Base-by-base conservation (phyloP, 1,140 invertebrate species). In the Gonioctena quinquepunctata region DNA sequence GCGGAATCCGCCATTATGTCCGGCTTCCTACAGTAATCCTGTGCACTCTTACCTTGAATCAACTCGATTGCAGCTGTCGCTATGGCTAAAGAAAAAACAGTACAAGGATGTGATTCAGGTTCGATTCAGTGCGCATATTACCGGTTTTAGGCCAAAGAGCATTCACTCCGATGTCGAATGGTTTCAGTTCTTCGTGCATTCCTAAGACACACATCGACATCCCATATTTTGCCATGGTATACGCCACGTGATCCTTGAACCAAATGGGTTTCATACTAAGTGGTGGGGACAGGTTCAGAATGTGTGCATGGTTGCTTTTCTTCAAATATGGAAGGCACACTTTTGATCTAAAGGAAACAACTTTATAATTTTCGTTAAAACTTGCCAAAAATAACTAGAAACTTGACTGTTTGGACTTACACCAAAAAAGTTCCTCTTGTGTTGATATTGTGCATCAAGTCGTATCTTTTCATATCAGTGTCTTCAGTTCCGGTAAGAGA, bases 131-230 rank as follows among this genome's bases (percentile, higher is more conserved):
- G n/a, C n/a, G n/a, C n/a, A n/a, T 77, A 68, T 77, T 83, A 95
- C 94, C 93, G 80, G 96, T 98, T 82, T 88, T 90, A 1, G 97
- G 97, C 98, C 98, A 99, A 0, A 99, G 85, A 2, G 97, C 95
- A 86, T 99, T 99, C 0, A 99, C 96, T 48, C 92, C 96, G 74
- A 99, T 93, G 59, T 92, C 91, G 66, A 91, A 87, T 6, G 87
- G 83, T 76, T 89, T 91, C 71, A 98, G 94, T 85, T 99, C 98
- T 73, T 94, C 94, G 48, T 95, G 87, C 96, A 99, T 98, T 42
- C 98, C 97, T 11, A 99, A 85, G 1, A 95, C 96, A 85, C 96
- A 99, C 95, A 99, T 96, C 0, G 96, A 98, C 98, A 99, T 99
- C 18, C 97, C 97, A 81, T 97, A 99, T 79, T 99, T 99, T 1